These are phyloP conservation scores for Carassius carassius DNA, from an alignment of 2,113 vertebrate genomes.

Conservation along the genomic window DNA sequence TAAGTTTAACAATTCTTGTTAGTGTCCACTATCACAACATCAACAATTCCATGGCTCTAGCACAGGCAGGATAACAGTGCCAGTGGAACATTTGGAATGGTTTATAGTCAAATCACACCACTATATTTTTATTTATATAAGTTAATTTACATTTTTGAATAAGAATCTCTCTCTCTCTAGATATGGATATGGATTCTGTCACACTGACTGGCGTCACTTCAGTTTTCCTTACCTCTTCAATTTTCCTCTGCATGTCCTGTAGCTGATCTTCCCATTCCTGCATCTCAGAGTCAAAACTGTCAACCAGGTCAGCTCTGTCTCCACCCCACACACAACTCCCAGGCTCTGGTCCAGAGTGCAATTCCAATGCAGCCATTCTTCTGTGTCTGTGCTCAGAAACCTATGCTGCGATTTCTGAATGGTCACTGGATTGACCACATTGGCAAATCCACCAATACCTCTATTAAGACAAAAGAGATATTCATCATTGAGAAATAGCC, in stretches of 20 bases:
- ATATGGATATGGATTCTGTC: slow-evolving; percentile 10
- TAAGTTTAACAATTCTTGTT: not conserved
- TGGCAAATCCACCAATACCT: slow-evolving; percentile 6
- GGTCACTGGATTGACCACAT: slow-evolving; percentile 15
- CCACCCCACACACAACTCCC: slow-evolving; percentile 81
- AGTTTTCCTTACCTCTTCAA: slow-evolving; percentile 85
- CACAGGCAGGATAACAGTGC: not conserved
- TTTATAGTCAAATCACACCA: not conserved
- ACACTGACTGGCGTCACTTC: not conserved
- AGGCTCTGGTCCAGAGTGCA: slow-evolving; percentile 81
- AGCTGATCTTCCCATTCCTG: slow-evolving; percentile 97
- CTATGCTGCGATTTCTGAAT: slow-evolving; percentile 6
- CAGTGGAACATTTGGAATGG: not conserved
- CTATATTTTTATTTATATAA: not conserved
- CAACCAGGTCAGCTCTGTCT: slow-evolving; percentile 85
- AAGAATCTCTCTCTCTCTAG: not conserved
- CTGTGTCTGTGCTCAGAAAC: slow-evolving; percentile 54
- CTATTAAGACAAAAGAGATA: not conserved
- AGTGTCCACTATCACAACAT: slow-evolving; percentile 11
- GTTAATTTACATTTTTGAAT: not conserved
- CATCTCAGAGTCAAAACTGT: slow-evolving; percentile 93
- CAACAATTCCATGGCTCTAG: not conserved
- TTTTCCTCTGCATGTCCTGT: slow-evolving; percentile 94
- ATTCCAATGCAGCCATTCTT: slow-evolving; percentile 82
- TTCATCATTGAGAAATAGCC: slow-evolving; percentile 3